phyloP scores from a whole-genome alignment of 2,888 invertebrate genomes.

The Cephus nigrinus region DNA sequence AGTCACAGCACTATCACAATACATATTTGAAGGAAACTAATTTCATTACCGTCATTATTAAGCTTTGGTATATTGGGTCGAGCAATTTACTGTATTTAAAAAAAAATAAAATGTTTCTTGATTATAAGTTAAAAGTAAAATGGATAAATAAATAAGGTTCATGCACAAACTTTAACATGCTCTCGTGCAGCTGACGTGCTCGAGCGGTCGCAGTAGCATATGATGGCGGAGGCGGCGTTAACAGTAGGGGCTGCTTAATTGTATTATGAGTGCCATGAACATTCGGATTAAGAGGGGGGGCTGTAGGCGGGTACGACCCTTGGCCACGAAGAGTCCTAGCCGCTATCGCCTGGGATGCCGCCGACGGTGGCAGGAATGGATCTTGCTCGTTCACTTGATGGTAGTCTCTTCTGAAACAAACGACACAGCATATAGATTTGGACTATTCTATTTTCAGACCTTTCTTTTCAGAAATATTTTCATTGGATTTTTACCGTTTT shows the following conservation, averaged over 20 bases:
- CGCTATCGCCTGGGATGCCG: conserved; percentile 72
- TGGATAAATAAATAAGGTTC: conserved; percentile 48
- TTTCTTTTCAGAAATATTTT: not conserved
- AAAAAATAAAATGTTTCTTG: not conserved
- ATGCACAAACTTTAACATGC: conserved; percentile 69
- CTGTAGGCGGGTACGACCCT: conserved; percentile 78
- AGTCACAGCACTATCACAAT: not conserved
- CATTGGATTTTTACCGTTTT: conserved; percentile 75
- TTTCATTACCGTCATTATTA: not conserved
- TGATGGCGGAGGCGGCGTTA: conserved; percentile 72
- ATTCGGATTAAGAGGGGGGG: conserved; percentile 68
- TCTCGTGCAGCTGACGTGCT: conserved; percentile 67
- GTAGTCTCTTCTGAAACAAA: conserved; percentile 76
- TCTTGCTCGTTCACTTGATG: conserved; percentile 88
- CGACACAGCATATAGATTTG: not conserved
- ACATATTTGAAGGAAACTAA: not conserved
- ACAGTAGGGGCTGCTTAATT: conserved; percentile 68
- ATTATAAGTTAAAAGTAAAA: conserved; percentile 24
- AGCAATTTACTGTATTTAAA: not conserved
- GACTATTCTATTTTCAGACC: not conserved
- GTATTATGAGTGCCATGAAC: conserved; percentile 71
- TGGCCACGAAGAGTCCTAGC: conserved; percentile 76
- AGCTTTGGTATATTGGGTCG: not conserved
- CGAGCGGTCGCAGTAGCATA: conserved; percentile 71
- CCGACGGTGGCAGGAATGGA: conserved; percentile 77